Evolutionary conservation across 2,113 vertebrate species (phyloP).

Genomic region (Dendropsophus ebraccatus): DNA sequence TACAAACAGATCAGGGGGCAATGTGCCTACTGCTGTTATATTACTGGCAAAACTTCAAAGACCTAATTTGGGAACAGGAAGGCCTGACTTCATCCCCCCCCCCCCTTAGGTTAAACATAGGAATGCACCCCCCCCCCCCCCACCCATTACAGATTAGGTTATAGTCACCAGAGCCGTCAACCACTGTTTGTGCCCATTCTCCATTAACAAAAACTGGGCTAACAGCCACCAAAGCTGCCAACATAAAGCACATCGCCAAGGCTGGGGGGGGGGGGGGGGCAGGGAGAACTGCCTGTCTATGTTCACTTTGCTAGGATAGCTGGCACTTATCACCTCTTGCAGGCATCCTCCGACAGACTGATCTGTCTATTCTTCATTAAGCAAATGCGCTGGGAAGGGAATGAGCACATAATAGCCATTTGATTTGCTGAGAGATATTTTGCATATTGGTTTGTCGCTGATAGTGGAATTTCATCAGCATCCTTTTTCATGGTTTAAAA

Average conservation of each 20-base stretch:
- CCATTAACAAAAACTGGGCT: neutral
- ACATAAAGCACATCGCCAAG: constrained; percentile 50
- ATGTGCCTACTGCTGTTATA: neutral
- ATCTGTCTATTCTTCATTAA: constrained; percentile 99
- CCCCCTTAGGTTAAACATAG: neutral
- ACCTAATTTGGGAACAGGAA: neutral
- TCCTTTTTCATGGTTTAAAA: constrained; percentile 90
- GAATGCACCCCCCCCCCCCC: neutral
- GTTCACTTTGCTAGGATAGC: constrained; percentile 86
- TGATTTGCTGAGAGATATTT: constrained; percentile 99
- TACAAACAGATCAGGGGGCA: neutral
- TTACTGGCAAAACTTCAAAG: neutral
- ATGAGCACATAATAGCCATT: constrained; percentile 99
- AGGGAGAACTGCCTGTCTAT: constrained; percentile 65
- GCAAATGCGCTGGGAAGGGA: constrained; percentile 98
- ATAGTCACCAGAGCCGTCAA: neutral
- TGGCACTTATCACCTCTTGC: constrained; percentile 91
- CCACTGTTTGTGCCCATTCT: neutral
- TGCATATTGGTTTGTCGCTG: constrained; percentile 99
- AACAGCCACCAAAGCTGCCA: rapidly evolving
- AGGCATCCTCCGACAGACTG: constrained; percentile 90
- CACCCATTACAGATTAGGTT: neutral
- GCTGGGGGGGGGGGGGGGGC: neutral
- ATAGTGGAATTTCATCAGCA: constrained; percentile 99
- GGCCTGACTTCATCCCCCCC: neutral